Evolutionary conservation across 2,797 vertebrate species (phyloP), one percentile per base, ranked within the genome.

Genomic region (Lophotriccus pileatus): DNA sequence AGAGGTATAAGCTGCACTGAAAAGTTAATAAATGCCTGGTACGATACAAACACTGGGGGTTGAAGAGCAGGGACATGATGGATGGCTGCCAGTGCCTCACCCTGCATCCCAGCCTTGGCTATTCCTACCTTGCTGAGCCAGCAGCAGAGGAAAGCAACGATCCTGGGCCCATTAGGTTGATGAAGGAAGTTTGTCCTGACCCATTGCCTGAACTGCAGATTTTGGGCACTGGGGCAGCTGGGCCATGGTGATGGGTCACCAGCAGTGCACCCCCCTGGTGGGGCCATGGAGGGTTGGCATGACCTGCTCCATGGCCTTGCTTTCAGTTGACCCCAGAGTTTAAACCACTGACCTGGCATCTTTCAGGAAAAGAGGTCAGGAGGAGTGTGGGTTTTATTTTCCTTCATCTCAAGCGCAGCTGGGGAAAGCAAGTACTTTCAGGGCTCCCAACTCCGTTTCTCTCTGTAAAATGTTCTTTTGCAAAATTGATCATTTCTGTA

Each of bases 401-500:
- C 20, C 73, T 90, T 88, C 23, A 0, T 73, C 53, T 91, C 3
- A 2, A 67, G 64, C 2, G 0, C 53, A 66, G 34, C 37, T 79
- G 43, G n/a, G 63, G 41, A 86, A 86, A 63, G 49, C 62, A 78
- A 50, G 41, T 41, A 30, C 41, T 93, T 94, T 58, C 73, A 90
- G 74, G 47, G 52, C 64, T 88, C 64, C 67, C 46, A 74, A 25
- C 60, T 90, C 79, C 7, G 2, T 82, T 94, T 89, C 63, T 69
- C 28, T 74, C 74, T 86, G 50, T 76, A 90, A 93, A 92, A 74
- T 47, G 77, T 7, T 68, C 69, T 91, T 95, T 85, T 86, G 83
- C 77, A 94, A 94, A 95, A 94, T 80, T 59, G 92, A 84, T 94
- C 21, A 32, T 91, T 95, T 95, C 87, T 15, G 68, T 91, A 91